Percentiles rank a stretch among this genome's conserved stretches.
phyloP scores from a whole-genome alignment of 2,888 invertebrate genomes.

The Choristoneura rosaceana region DNA sequence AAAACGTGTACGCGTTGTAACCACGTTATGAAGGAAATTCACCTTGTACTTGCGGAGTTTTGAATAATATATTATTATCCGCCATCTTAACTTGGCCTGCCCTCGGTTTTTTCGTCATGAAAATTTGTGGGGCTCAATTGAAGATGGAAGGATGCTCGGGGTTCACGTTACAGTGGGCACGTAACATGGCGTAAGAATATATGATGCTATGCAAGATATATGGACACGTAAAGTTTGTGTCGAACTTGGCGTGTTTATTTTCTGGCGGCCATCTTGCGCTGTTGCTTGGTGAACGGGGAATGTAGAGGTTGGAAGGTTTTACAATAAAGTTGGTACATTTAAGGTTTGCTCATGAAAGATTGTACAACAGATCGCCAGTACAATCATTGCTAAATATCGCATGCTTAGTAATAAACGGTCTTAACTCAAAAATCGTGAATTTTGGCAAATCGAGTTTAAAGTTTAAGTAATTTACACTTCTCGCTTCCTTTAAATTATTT shows the following conservation, averaged over 20 bases:
- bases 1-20: conserved; percentile 24
- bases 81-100: conserved; percentile 22
- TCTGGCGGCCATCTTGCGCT: conserved; percentile 28
- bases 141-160: not conserved
- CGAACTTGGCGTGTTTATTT: conserved; percentile 38
- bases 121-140: not conserved
- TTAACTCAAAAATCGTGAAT: no score
- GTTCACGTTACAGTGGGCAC: conserved; percentile 19
- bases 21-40: conserved; percentile 38
- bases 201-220: conserved; percentile 37
- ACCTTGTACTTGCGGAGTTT: conserved; percentile 31
- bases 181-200: conserved; percentile 27
- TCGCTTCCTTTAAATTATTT: no score
- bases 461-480: no score
- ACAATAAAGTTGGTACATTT: no score
- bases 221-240: conserved; percentile 30
- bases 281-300: not conserved
- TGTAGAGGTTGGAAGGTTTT: not conserved
- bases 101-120: not conserved
- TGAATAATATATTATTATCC: conserved; percentile 39
- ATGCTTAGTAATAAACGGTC: no score
- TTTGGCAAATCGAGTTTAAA: no score
- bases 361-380: no score
- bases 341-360: no score
- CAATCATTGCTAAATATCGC: no score